Conservation (phyloP, 2,113 vertebrate species). For the Loxodonta africana region DNA sequence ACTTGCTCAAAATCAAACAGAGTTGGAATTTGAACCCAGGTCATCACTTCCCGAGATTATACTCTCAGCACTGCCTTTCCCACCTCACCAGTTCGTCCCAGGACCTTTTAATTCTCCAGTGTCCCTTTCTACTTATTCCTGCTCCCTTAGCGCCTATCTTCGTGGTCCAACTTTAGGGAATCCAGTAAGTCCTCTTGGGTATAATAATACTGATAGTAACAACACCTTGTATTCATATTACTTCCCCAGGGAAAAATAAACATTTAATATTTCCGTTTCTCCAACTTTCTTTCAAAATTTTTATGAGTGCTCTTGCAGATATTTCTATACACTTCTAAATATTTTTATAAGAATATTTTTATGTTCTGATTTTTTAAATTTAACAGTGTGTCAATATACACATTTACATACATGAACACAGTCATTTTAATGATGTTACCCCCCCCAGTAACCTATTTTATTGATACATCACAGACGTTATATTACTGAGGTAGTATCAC, state of each 20-base stretch:
- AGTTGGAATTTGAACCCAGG: not conserved
- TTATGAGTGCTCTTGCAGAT: not conserved
- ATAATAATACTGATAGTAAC: not conserved
- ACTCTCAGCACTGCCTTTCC: not conserved
- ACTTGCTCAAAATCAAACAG: not conserved
- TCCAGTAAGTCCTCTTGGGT: not conserved
- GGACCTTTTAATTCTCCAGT: not conserved
- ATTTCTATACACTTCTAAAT: not conserved
- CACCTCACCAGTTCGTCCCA: not conserved
- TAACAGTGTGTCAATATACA: not conserved
- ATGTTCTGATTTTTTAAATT: not conserved
- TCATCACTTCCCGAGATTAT: not conserved
- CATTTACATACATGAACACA: not conserved
- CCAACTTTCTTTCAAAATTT: not conserved
- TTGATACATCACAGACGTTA: not conserved
- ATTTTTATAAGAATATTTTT: not conserved
- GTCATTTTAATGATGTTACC: not conserved
- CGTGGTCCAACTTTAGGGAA: not conserved
- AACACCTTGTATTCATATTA: not conserved
- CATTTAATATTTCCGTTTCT: constrained; percentile 1
- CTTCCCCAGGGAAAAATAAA: not conserved
- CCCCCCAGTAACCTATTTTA: not conserved
- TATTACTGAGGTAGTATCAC: not conserved
- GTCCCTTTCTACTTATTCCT: not conserved
- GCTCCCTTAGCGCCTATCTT: not conserved